Conservation (phyloP, 92 coral and sea anemone genomes). For the Siderastrea radians region DNA sequence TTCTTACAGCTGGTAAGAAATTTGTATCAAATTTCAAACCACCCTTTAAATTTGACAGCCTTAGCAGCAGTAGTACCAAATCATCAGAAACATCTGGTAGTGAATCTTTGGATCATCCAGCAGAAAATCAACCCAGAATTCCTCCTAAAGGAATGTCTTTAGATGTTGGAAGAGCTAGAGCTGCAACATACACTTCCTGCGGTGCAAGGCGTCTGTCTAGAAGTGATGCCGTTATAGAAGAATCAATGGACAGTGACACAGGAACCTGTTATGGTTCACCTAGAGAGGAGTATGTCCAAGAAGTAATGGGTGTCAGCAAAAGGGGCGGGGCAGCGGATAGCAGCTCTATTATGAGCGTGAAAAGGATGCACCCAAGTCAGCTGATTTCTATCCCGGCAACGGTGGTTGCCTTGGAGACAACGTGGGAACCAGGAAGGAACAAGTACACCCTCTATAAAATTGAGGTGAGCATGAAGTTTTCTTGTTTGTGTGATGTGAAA, state of each 20-base stretch:
- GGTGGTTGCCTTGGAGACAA: constrained; percentile 79
- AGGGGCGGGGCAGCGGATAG: constrained; percentile 34
- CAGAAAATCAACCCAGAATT: constrained; percentile 34
- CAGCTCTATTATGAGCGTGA: constrained; percentile 17
- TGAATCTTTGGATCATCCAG: constrained; percentile 52
- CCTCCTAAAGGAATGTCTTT: constrained; percentile 13
- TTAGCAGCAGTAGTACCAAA: constrained; percentile 69
- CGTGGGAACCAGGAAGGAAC: constrained; percentile 90
- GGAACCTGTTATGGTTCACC: constrained; percentile 77
- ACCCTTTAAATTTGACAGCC: constrained; percentile 69
- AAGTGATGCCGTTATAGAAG: constrained; percentile 75
- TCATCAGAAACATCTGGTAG: constrained; percentile 62
- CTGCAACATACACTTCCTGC: constrained; percentile 1
- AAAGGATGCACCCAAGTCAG: constrained; percentile 86
- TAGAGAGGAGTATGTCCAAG: constrained; percentile 11
- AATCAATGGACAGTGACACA: constrained; percentile 82
- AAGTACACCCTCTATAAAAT: constrained; percentile 91
- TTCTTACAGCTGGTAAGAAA: constrained; percentile 79
- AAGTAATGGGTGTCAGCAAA: neutral
- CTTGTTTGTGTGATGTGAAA: neutral
- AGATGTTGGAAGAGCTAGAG: neutral
- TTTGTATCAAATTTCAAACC: constrained; percentile 81
- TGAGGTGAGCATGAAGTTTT: constrained; percentile 67
- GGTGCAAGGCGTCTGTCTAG: constrained; percentile 70
- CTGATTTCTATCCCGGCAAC: constrained; percentile 87